Evolutionary conservation across 1,140 invertebrate genomes (phyloP).

Genomic region (Cherax quadricarinatus): DNA sequence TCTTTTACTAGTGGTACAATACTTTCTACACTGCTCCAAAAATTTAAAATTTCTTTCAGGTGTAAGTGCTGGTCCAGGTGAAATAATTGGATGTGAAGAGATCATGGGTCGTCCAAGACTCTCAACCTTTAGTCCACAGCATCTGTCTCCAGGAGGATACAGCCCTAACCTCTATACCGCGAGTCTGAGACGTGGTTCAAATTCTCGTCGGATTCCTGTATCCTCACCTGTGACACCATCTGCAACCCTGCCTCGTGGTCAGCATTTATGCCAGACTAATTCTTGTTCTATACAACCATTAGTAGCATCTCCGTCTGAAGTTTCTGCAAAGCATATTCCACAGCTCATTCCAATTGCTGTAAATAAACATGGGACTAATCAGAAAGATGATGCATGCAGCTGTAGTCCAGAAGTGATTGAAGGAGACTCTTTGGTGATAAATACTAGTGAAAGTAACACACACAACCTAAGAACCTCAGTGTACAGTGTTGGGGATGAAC

Average conservation of each 20-base stretch:
- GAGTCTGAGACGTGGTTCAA: slow-evolving; percentile 49
- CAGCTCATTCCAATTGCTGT: neutral
- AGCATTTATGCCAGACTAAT: slow-evolving; percentile 14
- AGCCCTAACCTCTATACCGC: slow-evolving; percentile 46
- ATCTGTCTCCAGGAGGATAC: slow-evolving; percentile 52
- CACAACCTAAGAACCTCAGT: slow-evolving; percentile 34
- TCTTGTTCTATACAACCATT: neutral
- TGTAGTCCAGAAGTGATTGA: neutral
- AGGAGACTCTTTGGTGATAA: neutral
- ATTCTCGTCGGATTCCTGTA: slow-evolving; percentile 53
- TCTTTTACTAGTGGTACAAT: too few species aligned
- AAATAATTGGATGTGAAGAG: slow-evolving; percentile 41
- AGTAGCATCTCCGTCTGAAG: slow-evolving; percentile 1
- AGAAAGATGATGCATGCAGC: neutral
- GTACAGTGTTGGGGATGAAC: slow-evolving; percentile 45
- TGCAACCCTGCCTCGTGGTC: slow-evolving; percentile 48
- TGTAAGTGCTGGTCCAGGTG: slow-evolving; percentile 26
- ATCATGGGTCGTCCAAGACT: slow-evolving; percentile 41
- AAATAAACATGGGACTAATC: neutral
- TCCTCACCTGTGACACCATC: slow-evolving; percentile 54
- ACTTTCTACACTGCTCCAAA: too few species aligned
- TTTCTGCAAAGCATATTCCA: neutral
- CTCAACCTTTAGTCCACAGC: slow-evolving; percentile 60
- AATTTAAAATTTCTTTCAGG: slow-evolving; percentile 14
- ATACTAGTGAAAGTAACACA: neutral